Percentiles rank a stretch among this genome's conserved stretches.
phyloP scores from a whole-genome alignment of 2,888 invertebrate species.

The Axea sp. region DNA sequence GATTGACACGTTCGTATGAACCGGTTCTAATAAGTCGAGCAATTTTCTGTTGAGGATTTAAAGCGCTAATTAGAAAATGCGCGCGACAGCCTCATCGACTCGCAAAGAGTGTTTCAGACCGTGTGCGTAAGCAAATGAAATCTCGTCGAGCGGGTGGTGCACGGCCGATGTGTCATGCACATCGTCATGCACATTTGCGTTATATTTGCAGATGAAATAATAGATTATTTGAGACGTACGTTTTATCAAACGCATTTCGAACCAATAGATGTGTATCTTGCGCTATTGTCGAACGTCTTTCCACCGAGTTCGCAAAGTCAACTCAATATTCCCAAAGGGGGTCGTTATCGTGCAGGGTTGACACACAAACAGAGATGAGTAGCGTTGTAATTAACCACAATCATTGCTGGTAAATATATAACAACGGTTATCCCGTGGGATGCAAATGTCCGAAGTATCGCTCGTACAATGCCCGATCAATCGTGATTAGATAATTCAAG shows the following conservation, averaged over 20 bases:
- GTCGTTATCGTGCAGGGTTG: slow-evolving; percentile 70
- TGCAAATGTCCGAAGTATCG: slow-evolving; percentile 49
- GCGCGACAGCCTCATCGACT: slow-evolving; percentile 26
- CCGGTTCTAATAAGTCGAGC: too few relatives aligned
- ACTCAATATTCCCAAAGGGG: slow-evolving; percentile 70
- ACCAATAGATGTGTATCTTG: slow-evolving; percentile 36
- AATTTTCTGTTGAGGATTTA: too few relatives aligned
- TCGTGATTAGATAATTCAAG: slow-evolving; percentile 44
- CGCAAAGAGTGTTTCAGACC: slow-evolving; percentile 11
- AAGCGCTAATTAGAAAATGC: slow-evolving; percentile 12
- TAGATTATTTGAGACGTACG: slow-evolving; percentile 21
- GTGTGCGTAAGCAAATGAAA: slow-evolving; percentile 36
- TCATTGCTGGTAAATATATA: slow-evolving; percentile 76
- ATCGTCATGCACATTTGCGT: slow-evolving; percentile 42
- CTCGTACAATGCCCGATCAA: slow-evolving; percentile 25
- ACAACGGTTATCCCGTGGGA: slow-evolving; percentile 64
- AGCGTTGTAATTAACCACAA: slow-evolving; percentile 79
- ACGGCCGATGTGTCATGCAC: slow-evolving; percentile 21
- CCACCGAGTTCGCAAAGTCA: slow-evolving; percentile 59
- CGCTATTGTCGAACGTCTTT: slow-evolving; percentile 57
- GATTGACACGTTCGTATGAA: too few relatives aligned
- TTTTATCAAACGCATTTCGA: slow-evolving; percentile 23
- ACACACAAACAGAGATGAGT: slow-evolving; percentile 71
- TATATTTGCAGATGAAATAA: slow-evolving; percentile 47
- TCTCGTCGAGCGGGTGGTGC: slow-evolving; percentile 14